phyloP scores from a whole-genome alignment of 2,113 vertebrate species.

The Naja naja region DNA sequence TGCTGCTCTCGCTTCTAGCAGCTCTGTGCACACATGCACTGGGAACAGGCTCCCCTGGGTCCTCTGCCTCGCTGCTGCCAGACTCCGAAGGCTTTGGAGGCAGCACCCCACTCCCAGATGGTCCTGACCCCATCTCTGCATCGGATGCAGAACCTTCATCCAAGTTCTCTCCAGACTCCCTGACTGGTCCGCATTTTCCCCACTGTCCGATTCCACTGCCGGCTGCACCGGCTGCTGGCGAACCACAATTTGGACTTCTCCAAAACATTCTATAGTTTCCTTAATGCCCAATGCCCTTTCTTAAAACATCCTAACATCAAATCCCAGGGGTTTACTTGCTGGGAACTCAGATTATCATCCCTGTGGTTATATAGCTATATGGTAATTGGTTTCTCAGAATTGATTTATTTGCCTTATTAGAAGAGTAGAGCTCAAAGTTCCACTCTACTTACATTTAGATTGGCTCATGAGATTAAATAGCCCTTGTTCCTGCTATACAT shows the following conservation, averaged over 20 bases:
- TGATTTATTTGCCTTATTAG: slow-evolving; percentile 54
- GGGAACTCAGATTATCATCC: slow-evolving; percentile 30
- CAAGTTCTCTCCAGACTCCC: too few species aligned
- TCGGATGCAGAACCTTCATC: too few species aligned
- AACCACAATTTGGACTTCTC: neutral
- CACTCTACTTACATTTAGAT: slow-evolving; percentile 49
- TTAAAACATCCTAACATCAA: neutral
- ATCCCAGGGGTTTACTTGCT: slow-evolving; percentile 32
- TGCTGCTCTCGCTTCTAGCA: too few species aligned
- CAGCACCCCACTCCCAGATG: too few species aligned
- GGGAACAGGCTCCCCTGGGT: too few species aligned
- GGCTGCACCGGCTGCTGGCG: too few species aligned
- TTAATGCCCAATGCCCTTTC: neutral
- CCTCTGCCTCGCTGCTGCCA: too few species aligned
- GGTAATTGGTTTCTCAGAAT: slow-evolving; percentile 50
- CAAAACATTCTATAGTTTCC: slow-evolving; percentile 8
- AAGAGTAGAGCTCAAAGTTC: slow-evolving; percentile 22
- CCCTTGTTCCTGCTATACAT: slow-evolving; percentile 23
- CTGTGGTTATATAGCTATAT: slow-evolving; percentile 18
- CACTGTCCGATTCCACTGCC: too few species aligned
- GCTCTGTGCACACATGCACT: too few species aligned
- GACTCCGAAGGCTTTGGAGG: too few species aligned
- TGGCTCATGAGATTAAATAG: slow-evolving; percentile 51
- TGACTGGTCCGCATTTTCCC: too few species aligned
- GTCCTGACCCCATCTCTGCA: too few species aligned